These are phyloP conservation scores for Drosophila mettleri DNA, from an alignment of 2,888 invertebrate genomes.

Conservation along the genomic window DNA sequence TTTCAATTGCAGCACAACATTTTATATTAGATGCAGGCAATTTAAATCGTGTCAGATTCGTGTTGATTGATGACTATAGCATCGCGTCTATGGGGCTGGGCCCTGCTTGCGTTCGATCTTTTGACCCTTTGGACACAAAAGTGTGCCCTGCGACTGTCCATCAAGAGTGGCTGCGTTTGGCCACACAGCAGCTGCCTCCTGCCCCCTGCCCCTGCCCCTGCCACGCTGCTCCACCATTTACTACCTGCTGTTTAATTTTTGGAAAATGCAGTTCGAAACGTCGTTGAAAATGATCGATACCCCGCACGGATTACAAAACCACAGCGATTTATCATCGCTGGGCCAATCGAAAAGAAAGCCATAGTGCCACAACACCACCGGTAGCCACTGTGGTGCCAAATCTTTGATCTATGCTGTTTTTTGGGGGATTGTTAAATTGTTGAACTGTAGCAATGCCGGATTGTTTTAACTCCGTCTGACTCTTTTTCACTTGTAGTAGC, in stretches of 20 bases:
- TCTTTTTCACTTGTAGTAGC: slow-evolving; percentile 52
- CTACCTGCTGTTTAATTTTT: slow-evolving; percentile 64
- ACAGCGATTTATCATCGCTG: slow-evolving; percentile 74
- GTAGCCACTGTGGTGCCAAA: slow-evolving; percentile 71
- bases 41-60: slow-evolving; percentile 71
- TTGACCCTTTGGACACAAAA: slow-evolving; percentile 41
- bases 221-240: slow-evolving; percentile 43
- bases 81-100: slow-evolving; percentile 29
- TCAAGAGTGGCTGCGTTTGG: slow-evolving; percentile 53
- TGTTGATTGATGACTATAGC: slow-evolving; percentile 75
- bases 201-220: slow-evolving; percentile 7
- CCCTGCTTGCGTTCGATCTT: slow-evolving; percentile 64
- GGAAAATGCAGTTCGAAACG: slow-evolving; percentile 62
- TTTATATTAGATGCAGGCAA: slow-evolving; percentile 66
- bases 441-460: slow-evolving; percentile 28
- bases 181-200: slow-evolving; percentile 39
- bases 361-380: slow-evolving; percentile 41
- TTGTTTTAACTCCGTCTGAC: slow-evolving; percentile 26
- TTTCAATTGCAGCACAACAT: slow-evolving; percentile 45
- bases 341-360: slow-evolving; percentile 62
- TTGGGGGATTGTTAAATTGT: slow-evolving; percentile 35
- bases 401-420: slow-evolving; percentile 41
- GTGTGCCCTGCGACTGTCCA: slow-evolving; percentile 48
- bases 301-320: slow-evolving; percentile 63
- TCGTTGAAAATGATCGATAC: slow-evolving; percentile 75